These are phyloP conservation scores for Bombyx huttoni DNA, from an alignment of 2,888 invertebrate species.

Conservation along the genomic window DNA sequence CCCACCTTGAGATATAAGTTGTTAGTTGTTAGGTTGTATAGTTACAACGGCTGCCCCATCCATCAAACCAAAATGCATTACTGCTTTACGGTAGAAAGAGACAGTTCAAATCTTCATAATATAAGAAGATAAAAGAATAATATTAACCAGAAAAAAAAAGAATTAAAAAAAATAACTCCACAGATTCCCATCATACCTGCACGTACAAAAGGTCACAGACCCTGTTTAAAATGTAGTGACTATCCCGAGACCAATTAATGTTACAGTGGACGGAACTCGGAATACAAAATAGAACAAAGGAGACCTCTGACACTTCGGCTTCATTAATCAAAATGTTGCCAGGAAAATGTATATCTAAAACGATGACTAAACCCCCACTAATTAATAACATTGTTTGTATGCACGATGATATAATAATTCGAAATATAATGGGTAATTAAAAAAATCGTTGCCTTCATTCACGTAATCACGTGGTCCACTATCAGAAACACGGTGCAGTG, in stretches of 20 bases:
- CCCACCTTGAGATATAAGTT: too few species aligned
- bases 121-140: conserved; percentile 5
- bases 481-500: background rate
- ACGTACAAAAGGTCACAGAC: conserved; percentile 46
- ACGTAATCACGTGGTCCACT: too few species aligned
- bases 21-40: too few species aligned
- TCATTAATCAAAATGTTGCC: conserved; percentile 19
- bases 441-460: too few species aligned
- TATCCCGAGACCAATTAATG: conserved; percentile 51
- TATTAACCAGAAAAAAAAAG: conserved; percentile 20
- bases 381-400: too few species aligned
- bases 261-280: conserved; percentile 30
- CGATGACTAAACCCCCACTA: background rate
- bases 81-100: too few species aligned
- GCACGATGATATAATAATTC: too few species aligned
- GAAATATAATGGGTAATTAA: too few species aligned
- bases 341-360: background rate
- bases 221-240: conserved; percentile 48
- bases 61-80: too few species aligned
- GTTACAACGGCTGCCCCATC: too few species aligned
- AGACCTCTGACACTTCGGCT: conserved; percentile 14
- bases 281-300: conserved; percentile 36
- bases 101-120: background rate
- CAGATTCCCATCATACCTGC: conserved; percentile 36
- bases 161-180: conserved; percentile 17